Evolutionary conservation across 1,140 invertebrate species (phyloP).

Genomic region (Aphis craccivora): DNA sequence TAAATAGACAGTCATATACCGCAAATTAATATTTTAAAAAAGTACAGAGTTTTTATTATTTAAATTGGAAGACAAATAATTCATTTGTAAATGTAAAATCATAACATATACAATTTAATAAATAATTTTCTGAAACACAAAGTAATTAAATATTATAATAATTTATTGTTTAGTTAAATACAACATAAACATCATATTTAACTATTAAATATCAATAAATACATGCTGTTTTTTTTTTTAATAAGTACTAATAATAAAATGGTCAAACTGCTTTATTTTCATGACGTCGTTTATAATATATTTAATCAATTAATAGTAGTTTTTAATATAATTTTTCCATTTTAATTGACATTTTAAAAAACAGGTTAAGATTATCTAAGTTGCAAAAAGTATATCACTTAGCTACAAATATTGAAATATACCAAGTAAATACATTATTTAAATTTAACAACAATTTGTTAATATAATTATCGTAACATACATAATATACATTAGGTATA

Average conservation of each 20-base stretch:
- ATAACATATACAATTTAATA: background rate
- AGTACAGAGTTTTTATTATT: background rate
- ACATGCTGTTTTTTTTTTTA: background rate
- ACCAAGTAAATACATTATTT: background rate
- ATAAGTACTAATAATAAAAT: background rate
- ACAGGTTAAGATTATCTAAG: background rate
- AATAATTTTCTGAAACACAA: background rate
- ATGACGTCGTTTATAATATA: background rate
- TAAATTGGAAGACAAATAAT: background rate
- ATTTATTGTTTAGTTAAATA: too few species aligned
- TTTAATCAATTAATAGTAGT: background rate
- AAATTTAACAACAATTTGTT: background rate
- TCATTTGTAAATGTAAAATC: too few species aligned
- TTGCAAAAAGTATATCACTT: background rate
- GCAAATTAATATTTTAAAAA: background rate
- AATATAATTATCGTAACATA: background rate
- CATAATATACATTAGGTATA: background rate
- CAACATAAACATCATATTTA: too few species aligned
- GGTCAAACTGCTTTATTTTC: too few species aligned
- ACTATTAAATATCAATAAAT: background rate
- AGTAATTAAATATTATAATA: background rate
- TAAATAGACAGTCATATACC: background rate
- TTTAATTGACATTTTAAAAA: background rate
- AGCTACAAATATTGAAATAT: background rate
- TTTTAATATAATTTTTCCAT: background rate